Evolutionary conservation across 2,113 vertebrate genomes (phyloP), one percentile per base, ranked within the genome.

Genomic region (Alosa alosa): DNA sequence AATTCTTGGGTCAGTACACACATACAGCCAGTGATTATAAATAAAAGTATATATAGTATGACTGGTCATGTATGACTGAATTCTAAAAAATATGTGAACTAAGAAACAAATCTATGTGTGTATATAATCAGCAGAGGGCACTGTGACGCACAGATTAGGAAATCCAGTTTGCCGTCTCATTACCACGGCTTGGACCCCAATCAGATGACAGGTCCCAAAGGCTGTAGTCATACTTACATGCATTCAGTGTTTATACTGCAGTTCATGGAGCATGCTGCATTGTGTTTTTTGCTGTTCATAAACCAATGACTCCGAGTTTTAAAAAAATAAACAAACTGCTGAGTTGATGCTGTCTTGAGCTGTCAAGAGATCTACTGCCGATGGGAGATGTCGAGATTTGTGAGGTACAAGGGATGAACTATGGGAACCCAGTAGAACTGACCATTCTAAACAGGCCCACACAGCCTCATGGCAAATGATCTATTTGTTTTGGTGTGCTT

Each of bases 401-500:
- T 60, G 44, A 57, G 57, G 81, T 84, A 87, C 49, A 90, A 82
- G 78, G 52, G 86, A 89, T 86, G 57, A 83, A 90, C 68, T 92
- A 90, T 94, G 92, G 91, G 91, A 93, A 94, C 82, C 86, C 0
- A 44, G 31, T 31, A 41, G 46, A 75, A 6, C 78, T 45, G 81
- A 49, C 49, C 57, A 41, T 10, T 84, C 87, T 86, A 82, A 88
- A 82, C 84, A 82, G 84, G 90, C 85, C 88, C 64, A 85, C 88
- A 89, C 85, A 86, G 39, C 44, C 39, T 82, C 41, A 41, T 52
- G 45, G 49, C 36, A 52, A 36, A 52, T 25, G 81, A 85, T 39
- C 6, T 92, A 90, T 92, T 94, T 92, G 83, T 89, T 82, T 93
- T 93, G 90, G 88, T 91, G 87, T 52, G 87, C 83, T 72, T 90